phyloP scores from a whole-genome alignment of 2,113 vertebrate genomes.

The Gambusia affinis region DNA sequence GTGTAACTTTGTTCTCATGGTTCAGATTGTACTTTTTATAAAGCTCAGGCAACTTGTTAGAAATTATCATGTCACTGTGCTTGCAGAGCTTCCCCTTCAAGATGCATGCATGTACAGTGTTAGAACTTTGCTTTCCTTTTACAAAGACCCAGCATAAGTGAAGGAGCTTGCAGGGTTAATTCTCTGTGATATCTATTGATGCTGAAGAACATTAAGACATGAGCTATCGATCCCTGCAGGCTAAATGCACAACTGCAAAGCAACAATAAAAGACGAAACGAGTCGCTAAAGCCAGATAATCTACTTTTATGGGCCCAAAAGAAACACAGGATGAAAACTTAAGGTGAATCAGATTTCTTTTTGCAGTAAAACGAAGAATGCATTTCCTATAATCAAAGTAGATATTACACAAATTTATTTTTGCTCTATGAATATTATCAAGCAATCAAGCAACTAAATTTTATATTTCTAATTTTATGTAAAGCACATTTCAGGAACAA shows the following conservation, averaged over 20 bases:
- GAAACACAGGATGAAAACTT: constrained; percentile 40
- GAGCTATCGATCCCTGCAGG: constrained; percentile 61
- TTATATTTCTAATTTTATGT: too few species aligned
- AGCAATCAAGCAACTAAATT: too few species aligned
- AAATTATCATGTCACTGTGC: too few species aligned
- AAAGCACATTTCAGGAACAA: too few species aligned
- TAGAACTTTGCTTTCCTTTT: background rate
- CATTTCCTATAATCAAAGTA: constrained; percentile 8
- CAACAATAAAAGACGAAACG: constrained; percentile 42
- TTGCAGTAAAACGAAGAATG: constrained; percentile 17
- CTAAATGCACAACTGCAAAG: constrained; percentile 54
- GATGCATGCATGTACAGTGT: background rate
- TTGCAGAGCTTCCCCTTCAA: too few species aligned
- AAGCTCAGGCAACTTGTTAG: too few species aligned
- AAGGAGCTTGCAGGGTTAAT: constrained; percentile 26
- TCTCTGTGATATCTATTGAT: constrained; percentile 34
- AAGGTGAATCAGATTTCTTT: constrained; percentile 15
- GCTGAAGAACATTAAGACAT: constrained; percentile 42
- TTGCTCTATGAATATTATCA: background rate
- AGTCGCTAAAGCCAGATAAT: constrained; percentile 57
- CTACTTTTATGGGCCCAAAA: constrained; percentile 59
- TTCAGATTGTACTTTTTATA: too few species aligned
- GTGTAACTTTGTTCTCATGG: too few species aligned
- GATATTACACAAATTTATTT: background rate
- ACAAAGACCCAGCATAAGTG: constrained; percentile 2